phyloP scores from a whole-genome alignment of 2,797 vertebrate species.

The Semaprochilodus insignis region DNA sequence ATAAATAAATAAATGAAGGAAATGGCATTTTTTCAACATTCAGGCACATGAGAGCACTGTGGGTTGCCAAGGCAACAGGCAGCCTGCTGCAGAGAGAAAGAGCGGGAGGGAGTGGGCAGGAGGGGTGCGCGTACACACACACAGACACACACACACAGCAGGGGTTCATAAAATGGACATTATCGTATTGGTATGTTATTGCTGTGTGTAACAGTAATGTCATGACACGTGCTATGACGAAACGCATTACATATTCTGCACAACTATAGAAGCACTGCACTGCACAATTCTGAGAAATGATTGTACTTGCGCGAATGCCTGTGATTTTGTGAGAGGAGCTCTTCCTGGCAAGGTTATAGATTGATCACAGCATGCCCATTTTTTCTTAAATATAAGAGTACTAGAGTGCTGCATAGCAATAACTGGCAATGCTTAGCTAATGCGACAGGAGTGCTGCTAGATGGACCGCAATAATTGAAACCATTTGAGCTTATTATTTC shows the following conservation, averaged over 20 bases:
- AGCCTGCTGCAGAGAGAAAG: constrained; percentile 76
- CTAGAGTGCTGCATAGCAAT: not conserved
- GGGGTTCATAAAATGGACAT: constrained; percentile 18
- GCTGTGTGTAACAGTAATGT: not conserved
- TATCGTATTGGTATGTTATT: not conserved
- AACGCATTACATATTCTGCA: too few relatives aligned
- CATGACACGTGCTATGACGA: not conserved
- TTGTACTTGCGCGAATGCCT: not conserved
- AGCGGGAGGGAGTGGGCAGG: constrained; percentile 75
- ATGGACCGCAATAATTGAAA: not conserved
- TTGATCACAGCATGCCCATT: not conserved
- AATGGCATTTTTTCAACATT: constrained; percentile 68
- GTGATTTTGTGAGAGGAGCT: not conserved
- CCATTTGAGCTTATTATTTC: not conserved
- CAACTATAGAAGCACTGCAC: not conserved
- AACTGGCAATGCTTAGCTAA: not conserved
- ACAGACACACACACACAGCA: not conserved
- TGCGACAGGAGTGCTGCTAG: not conserved
- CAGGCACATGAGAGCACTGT: constrained; percentile 71
- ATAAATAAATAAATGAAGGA: constrained; percentile 63
- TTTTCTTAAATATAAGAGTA: not conserved
- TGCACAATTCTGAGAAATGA: not conserved
- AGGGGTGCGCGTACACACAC: constrained; percentile 53
- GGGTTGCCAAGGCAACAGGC: constrained; percentile 85
- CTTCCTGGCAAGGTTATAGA: too few relatives aligned